Conservation (phyloP, 2,113 vertebrate species). For the Nesoenas mayeri region DNA sequence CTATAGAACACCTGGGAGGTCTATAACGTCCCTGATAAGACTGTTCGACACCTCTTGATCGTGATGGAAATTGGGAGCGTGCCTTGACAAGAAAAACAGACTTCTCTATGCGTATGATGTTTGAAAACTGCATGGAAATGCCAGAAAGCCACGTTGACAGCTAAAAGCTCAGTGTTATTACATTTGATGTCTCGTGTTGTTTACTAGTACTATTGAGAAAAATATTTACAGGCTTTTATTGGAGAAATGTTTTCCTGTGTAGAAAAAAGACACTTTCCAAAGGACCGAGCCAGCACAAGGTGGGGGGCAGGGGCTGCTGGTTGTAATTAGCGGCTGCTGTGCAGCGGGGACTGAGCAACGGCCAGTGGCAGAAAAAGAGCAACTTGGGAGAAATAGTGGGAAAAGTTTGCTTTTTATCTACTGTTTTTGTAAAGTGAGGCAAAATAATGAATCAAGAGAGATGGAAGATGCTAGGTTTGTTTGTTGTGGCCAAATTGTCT, state of each 20-base stretch:
- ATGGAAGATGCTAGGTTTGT: not conserved
- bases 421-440: not conserved
- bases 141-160: not conserved
- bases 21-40: not conserved
- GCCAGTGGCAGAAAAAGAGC: not conserved
- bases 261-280: not conserved
- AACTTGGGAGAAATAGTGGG: not conserved
- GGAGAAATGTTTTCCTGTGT: slow-evolving; percentile 52
- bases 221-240: slow-evolving; percentile 55
- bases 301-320: not conserved
- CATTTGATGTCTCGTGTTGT: not conserved
- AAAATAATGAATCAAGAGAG: not conserved
- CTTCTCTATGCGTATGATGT: not conserved
- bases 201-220: slow-evolving; percentile 22
- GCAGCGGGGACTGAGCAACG: not conserved
- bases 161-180: not conserved
- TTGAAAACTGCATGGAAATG: not conserved
- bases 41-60: not conserved
- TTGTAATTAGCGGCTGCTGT: slow-evolving; percentile 24
- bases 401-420: not conserved
- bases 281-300: not conserved
- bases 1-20: not conserved
- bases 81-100: not conserved
- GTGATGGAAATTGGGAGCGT: not conserved
- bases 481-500: not conserved